A percentile compares a stretch with the other conserved stretches of the same genome.
Evolutionary conservation across 2,888 invertebrate species (phyloP).

Genomic region (Lochmaea capreae): DNA sequence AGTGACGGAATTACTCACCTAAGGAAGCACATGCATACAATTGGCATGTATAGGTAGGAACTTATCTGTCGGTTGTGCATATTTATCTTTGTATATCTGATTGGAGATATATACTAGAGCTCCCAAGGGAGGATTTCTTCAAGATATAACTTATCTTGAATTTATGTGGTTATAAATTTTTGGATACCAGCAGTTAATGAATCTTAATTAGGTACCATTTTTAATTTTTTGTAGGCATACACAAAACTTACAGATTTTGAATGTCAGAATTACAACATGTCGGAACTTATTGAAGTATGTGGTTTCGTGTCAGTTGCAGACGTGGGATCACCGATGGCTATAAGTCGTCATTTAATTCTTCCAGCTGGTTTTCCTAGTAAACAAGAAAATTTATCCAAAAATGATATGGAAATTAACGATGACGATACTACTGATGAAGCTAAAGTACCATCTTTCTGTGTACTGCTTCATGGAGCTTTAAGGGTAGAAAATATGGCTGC

Average conservation of each 20-base stretch:
- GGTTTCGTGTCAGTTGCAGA: constrained; percentile 91
- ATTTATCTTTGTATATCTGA: too few species aligned
- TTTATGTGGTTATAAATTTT: too few species aligned
- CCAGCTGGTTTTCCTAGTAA: constrained; percentile 70
- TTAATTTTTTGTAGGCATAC: constrained; percentile 58
- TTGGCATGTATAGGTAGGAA: too few species aligned
- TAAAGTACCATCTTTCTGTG: constrained; percentile 90
- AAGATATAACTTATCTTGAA: too few species aligned
- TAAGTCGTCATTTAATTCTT: constrained; percentile 90
- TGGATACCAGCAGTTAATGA: too few species aligned
- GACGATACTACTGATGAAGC: constrained; percentile 78
- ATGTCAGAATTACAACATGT: constrained; percentile 72
- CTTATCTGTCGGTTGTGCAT: too few species aligned
- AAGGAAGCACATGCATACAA: too few species aligned
- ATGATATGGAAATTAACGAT: constrained; percentile 60
- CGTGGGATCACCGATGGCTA: constrained; percentile 90
- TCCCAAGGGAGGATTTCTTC: too few species aligned
- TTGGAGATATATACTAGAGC: too few species aligned
- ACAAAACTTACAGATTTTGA: constrained; percentile 75
- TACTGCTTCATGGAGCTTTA: constrained; percentile 87
- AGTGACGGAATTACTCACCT: too few species aligned
- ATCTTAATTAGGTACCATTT: too few species aligned
- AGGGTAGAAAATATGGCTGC: constrained; percentile 89
- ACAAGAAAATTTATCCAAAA: constrained; percentile 45
- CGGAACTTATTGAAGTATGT: constrained; percentile 82